A percentile compares a stretch with the other conserved stretches of the same genome.
These are phyloP conservation scores for Aplysina aerophoba DNA, from an alignment of 37 sponge, comb jelly and placozoan species.

Conservation along the genomic window DNA sequence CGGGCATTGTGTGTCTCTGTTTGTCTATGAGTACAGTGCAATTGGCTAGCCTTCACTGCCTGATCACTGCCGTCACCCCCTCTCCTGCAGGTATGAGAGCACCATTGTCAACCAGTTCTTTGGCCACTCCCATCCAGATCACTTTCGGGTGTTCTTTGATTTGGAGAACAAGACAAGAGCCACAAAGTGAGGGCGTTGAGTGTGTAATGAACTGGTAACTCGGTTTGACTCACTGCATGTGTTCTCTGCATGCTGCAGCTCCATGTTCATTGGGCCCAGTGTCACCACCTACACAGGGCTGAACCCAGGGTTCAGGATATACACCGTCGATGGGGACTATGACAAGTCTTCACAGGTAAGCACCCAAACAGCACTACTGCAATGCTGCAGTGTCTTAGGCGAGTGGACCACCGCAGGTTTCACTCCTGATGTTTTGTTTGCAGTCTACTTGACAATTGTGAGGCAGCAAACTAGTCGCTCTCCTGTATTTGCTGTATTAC, in stretches of 20 bases:
- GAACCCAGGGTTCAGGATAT: constrained; percentile 77
- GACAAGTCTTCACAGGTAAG: constrained; percentile 56
- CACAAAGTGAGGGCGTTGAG: constrained; percentile 43
- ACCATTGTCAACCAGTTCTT: constrained; percentile 90
- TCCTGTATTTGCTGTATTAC: no score
- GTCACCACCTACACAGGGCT: constrained; percentile 62
- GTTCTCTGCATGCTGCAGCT: constrained; percentile 26
- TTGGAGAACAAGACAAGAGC: constrained; percentile 58
- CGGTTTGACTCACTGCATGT: neutral
- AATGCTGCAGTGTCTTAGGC: no score
- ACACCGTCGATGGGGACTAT: constrained; percentile 83
- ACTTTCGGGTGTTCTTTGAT: constrained; percentile 71
- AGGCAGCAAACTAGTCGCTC: no score
- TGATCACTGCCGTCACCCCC: no score
- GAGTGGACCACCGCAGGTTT: no score
- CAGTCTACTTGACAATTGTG: no score
- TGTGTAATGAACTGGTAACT: neutral
- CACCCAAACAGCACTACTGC: no score
- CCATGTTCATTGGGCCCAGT: constrained; percentile 75
- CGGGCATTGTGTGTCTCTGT: no score
- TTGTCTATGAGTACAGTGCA: no score
- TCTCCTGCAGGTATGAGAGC: constrained; percentile 80
- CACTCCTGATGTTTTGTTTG: no score
- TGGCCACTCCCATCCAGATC: constrained; percentile 91
- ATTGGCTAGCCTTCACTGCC: no score